phyloP scores from a whole-genome alignment of 2,113 vertebrate genomes.

The Sula dactylatra region DNA sequence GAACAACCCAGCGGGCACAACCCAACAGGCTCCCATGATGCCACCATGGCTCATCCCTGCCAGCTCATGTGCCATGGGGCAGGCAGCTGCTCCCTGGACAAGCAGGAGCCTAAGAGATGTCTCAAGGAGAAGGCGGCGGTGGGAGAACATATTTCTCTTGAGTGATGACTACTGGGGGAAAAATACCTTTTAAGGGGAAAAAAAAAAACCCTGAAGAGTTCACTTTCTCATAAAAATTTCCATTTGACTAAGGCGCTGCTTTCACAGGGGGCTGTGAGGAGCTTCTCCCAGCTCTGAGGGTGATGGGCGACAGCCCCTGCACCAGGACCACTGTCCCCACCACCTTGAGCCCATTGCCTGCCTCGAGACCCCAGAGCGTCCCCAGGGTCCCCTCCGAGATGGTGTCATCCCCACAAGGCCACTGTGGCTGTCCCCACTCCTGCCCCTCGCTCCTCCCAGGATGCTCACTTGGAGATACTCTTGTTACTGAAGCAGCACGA shows the following conservation, averaged over 20 bases:
- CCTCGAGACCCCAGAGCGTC: background rate
- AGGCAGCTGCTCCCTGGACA: background rate
- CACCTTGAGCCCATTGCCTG: background rate
- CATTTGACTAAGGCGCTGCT: accelerated
- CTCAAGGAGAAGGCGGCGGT: background rate
- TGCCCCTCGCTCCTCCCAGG: background rate
- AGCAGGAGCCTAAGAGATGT: background rate
- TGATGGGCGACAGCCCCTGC: background rate
- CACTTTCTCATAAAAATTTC: background rate
- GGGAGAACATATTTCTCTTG: background rate
- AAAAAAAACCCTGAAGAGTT: background rate
- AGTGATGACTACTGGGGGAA: background rate
- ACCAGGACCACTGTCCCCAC: accelerated
- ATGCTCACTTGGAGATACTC: background rate
- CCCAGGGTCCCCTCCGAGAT: background rate
- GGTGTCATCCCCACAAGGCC: background rate
- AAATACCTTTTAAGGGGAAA: background rate
- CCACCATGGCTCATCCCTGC: background rate
- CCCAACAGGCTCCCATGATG: background rate
- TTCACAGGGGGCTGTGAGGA: background rate
- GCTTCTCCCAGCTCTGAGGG: background rate
- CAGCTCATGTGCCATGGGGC: accelerated
- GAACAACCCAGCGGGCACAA: background rate
- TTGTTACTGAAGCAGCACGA: background rate
- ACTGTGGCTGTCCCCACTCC: background rate